Percentiles rank a stretch among this genome's conserved stretches.
Conservation (phyloP, 2,113 vertebrate genomes). For the Rhea pennata region DNA sequence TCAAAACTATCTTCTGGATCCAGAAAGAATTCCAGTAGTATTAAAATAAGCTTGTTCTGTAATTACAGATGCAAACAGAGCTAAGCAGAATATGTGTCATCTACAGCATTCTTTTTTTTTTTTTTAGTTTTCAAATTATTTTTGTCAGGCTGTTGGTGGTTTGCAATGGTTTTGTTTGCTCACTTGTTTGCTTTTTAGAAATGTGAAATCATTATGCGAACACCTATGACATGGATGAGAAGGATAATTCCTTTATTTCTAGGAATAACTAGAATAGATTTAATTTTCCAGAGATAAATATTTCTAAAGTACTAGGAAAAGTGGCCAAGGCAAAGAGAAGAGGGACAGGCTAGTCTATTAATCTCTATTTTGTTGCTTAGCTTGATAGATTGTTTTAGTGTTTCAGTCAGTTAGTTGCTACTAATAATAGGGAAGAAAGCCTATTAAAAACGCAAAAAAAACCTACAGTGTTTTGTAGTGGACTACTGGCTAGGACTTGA, state of each 20-base stretch:
- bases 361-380: not conserved
- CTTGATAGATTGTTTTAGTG: not conserved
- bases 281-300: not conserved
- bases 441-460: not conserved
- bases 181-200: not conserved
- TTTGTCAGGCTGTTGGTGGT: not conserved
- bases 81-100: not conserved
- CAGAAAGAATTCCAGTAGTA: not conserved
- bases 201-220: not conserved
- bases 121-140: not conserved
- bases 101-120: not conserved
- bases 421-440: constrained; percentile 5
- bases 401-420: not conserved
- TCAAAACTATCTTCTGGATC: not conserved
- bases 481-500: not conserved
- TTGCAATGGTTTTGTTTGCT: not conserved
- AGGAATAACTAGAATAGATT: not conserved
- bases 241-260: not conserved
- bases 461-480: not conserved
- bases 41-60: not conserved
- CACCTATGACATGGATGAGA: not conserved
- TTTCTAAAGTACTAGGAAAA: not conserved
- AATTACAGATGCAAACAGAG: not conserved
- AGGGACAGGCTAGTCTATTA: not conserved
- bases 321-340: not conserved